Evolutionary conservation across 2,888 invertebrate genomes (phyloP), one percentile per base, ranked within the genome.

Genomic region (Polyommatus iphigenia): DNA sequence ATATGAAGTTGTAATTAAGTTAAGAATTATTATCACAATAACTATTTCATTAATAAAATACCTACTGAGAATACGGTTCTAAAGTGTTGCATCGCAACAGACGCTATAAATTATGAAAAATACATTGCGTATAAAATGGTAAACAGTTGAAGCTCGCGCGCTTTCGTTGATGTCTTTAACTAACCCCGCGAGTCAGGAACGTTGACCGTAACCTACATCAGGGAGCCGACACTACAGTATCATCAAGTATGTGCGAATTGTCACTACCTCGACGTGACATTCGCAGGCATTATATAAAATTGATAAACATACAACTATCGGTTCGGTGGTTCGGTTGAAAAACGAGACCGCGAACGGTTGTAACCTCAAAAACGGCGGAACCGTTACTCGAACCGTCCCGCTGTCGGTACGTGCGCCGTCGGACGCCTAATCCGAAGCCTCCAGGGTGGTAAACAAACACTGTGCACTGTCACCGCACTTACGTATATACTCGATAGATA

Each of bases 401-500:
- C 78, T 80, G 78, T 80, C 79, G 80, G 80, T 77, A 78, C 79
- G 57, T 75, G 46, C 76, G 77, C 73, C 46, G 62, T 77, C 46
- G 67, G 46, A 77, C 32, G 18, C 67, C 62, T 76, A 78, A 80
- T 77, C 79, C 77, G 77, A 72, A 81, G 85, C 85, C 86, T 87
- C 86, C 85, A 81, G 83, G 83, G 83, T 85, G 85, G 82, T 83
- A 79, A 72, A 78, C 78, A 79, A 84, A 83, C 85, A 86, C 87
- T 87, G 62, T 90, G 89, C 88, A 87, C 83, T 86, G 87, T 87
- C 86, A 86, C 83, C 84, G 88, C 90, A 92, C 91, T 89, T 90
- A 90, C 88, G 85, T 85, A 10, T 91, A 90, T 91, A 89, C 89
- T 90, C 90, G 88, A 88, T 87, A 86, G 78, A 88, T 86, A 87